A percentile compares a stretch with the other conserved stretches of the same genome.
Conservation (phyloP, 1,140 invertebrate genomes). For the Homarus americanus region DNA sequence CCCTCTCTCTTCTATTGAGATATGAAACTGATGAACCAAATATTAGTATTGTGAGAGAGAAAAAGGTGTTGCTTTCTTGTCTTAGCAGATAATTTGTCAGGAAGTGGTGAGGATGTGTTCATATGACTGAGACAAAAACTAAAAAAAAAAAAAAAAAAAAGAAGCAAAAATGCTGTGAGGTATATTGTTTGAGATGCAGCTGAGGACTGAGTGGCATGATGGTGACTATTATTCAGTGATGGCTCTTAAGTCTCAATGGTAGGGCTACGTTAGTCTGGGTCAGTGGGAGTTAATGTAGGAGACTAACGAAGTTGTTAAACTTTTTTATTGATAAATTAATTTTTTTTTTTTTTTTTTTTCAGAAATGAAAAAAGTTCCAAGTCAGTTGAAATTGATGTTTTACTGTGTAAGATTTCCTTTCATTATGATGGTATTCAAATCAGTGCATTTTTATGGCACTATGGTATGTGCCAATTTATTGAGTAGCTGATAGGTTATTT, state of each 20-base stretch:
- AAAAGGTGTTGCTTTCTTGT: slow-evolving; percentile 54
- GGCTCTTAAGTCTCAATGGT: neutral
- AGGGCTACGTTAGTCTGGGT: neutral
- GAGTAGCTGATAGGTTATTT: neutral
- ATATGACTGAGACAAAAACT: slow-evolving; percentile 15
- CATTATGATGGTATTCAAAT: neutral
- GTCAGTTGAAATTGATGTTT: neutral
- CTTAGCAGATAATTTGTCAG: slow-evolving; percentile 57
- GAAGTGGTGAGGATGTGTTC: slow-evolving; percentile 63
- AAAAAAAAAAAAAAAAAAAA: too few species aligned
- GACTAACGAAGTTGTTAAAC: neutral
- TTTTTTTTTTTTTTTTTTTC: neutral
- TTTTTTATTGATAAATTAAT: neutral
- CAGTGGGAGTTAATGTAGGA: neutral
- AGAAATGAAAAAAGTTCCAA: neutral
- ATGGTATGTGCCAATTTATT: neutral
- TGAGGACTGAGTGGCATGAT: slow-evolving; percentile 55
- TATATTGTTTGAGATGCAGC: slow-evolving; percentile 47
- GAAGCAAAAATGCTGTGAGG: slow-evolving; percentile 39
- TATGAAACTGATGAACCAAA: slow-evolving; percentile 52
- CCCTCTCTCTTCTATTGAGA: slow-evolving; percentile 13
- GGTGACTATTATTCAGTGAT: neutral
- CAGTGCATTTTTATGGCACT: neutral
- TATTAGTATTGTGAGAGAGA: slow-evolving; percentile 55
- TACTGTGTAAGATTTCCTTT: neutral